Evolutionary conservation across 1,140 invertebrate genomes (phyloP).

Genomic region (Trichonephila inaurata): DNA sequence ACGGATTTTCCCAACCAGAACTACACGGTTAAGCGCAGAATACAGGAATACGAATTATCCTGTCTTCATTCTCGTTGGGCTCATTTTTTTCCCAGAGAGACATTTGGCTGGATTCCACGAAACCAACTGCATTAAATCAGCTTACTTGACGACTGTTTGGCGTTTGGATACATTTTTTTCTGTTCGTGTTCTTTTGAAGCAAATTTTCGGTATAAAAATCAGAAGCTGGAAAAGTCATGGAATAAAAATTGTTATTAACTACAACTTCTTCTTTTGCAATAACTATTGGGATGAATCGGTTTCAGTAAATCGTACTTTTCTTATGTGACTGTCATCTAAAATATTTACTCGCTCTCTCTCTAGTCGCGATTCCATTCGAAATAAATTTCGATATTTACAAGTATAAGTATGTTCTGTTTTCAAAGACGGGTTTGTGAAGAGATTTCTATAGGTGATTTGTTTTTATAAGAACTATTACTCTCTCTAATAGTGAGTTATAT

Average conservation of each 20-base stretch:
- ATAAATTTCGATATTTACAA: no score
- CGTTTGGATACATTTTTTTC: not conserved
- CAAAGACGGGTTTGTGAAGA: no score
- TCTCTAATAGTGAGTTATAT: no score
- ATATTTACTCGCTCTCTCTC: not conserved
- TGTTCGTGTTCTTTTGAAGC: constrained; percentile 6
- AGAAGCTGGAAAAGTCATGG: not conserved
- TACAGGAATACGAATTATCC: constrained; percentile 55
- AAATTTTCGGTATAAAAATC: not conserved
- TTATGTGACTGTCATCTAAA: not conserved
- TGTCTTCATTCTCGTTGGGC: constrained; percentile 39
- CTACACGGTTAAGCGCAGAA: constrained; percentile 24
- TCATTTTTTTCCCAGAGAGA: constrained; percentile 47
- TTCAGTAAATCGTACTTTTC: not conserved
- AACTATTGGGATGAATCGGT: not conserved
- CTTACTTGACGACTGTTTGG: constrained; percentile 24
- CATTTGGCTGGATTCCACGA: constrained; percentile 58
- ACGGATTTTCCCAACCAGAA: constrained; percentile 55
- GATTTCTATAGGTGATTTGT: no score
- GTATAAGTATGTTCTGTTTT: no score
- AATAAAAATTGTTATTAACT: not conserved
- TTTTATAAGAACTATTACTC: no score
- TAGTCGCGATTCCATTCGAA: no score
- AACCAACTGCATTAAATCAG: constrained; percentile 46
- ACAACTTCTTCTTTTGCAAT: not conserved